Base-by-base conservation (phyloP, 1,140 invertebrate genomes). In the Patella vulgata region DNA sequence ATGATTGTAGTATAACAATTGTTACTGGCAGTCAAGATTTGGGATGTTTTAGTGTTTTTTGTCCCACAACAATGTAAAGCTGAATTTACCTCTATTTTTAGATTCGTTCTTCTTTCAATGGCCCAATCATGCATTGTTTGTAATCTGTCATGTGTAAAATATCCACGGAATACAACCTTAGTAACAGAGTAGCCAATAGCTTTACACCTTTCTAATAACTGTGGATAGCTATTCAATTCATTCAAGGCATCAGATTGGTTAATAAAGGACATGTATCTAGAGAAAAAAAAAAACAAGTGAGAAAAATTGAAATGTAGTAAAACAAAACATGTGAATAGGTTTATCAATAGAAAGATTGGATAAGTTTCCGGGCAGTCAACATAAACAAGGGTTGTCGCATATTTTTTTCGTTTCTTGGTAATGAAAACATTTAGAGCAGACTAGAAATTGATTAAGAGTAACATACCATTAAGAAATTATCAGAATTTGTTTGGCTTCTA, bases 121-220 rank as follows among this genome's bases (percentile, higher is more conserved):
- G 81, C 75, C 23, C 61, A 61, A 53, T 84, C 79, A 63, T 83
- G 80, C 59, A 82, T 68, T 27, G 53, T 57, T 59, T 83, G 81
- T 27, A 84, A 67, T 58, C 74, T 80, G 4, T 77, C 72, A 56
- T 77, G 75, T 21, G 82, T 78, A 62, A 71, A 75, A 50, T 83
- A 84, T 14, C 82, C 82, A 21, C 82, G 63, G 51, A 80, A 84
- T 0, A 82, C 80, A 25, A 84, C 80, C 64, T 84, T 84, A 19
- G 76, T 75, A 9, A 84, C 73, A 11, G 68, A 59, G 53, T 77
- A 81, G 9, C 82, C 82, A 65, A 82, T 82, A 27, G 63, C 57
- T 31, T 77, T 73, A 57, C 78, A 75, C 25, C 79, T 63, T 19
- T 76, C 74, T 23, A 70, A 55, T 21, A 84, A 57, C 54, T 78